These are phyloP conservation scores for Micromussa lordhowensis DNA, from an alignment of 92 coral and sea anemone species.

Conservation along the genomic window DNA sequence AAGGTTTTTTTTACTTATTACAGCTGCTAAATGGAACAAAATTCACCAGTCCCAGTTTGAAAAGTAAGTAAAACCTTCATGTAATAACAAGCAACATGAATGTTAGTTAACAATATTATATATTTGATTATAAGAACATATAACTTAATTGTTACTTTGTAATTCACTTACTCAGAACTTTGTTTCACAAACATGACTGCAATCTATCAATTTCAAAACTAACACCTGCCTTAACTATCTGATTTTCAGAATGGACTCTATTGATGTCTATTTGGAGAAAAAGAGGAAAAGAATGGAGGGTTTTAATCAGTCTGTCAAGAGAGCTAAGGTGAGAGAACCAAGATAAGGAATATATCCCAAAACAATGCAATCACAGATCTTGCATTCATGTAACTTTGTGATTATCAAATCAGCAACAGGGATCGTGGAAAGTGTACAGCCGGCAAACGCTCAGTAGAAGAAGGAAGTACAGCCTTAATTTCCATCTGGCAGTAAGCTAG, in stretches of 20 bases:
- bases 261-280: conserved; percentile 91
- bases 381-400: not conserved
- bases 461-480: too few species aligned
- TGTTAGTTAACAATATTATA: too few species aligned
- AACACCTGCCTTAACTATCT: too few species aligned
- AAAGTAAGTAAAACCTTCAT: conserved; percentile 52
- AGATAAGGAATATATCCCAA: not conserved
- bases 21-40: conserved; percentile 52
- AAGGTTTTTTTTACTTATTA: not conserved
- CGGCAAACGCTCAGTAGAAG: too few species aligned
- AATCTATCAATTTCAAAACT: not conserved
- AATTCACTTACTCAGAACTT: not conserved
- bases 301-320: conserved; percentile 71
- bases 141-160: too few species aligned
- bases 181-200: too few species aligned
- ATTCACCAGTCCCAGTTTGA: conserved; percentile 70
- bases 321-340: conserved; percentile 74
- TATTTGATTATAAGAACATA: too few species aligned
- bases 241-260: conserved; percentile 88
- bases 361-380: not conserved
- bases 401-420: too few species aligned
- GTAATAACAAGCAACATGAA: too few species aligned
- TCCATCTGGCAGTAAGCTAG: too few species aligned
- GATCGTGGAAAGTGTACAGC: too few species aligned
- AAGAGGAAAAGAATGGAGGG: conserved; percentile 86